phyloP scores from a whole-genome alignment of 2,888 invertebrate genomes.

The Ptychoptera albimana region DNA sequence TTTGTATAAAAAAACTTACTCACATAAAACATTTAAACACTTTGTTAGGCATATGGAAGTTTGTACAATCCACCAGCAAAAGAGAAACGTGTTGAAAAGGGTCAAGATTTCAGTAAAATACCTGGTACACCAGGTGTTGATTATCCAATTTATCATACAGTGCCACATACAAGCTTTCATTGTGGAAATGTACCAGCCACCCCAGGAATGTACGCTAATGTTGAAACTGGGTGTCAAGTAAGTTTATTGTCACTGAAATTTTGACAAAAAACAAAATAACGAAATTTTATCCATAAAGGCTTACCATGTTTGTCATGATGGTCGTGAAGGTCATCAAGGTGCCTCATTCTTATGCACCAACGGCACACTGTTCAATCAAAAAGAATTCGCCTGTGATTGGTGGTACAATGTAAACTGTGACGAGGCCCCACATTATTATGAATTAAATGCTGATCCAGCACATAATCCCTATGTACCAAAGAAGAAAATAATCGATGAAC shows the following conservation, averaged over 20 bases:
- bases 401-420: slow-evolving; percentile 83
- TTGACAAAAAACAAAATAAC: background rate
- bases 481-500: slow-evolving; percentile 37
- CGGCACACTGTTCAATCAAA: slow-evolving; percentile 74
- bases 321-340: slow-evolving; percentile 69
- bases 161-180: slow-evolving; percentile 65
- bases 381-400: slow-evolving; percentile 78
- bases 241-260: slow-evolving; percentile 2
- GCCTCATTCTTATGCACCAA: slow-evolving; percentile 74
- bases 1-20: background rate
- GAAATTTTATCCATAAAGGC: slow-evolving; percentile 38
- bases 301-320: slow-evolving; percentile 77
- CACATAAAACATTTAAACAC: too few relatives aligned
- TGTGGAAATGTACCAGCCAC: slow-evolving; percentile 62
- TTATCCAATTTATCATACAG: slow-evolving; percentile 61
- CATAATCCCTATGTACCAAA: slow-evolving; percentile 70
- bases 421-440: slow-evolving; percentile 54
- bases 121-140: slow-evolving; percentile 68
- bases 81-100: slow-evolving; percentile 35
- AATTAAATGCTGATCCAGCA: slow-evolving; percentile 62
- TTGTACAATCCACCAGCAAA: slow-evolving; percentile 21
- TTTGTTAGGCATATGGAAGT: slow-evolving; percentile 21
- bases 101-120: slow-evolving; percentile 65
- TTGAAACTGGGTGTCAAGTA: slow-evolving; percentile 76
- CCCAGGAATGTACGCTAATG: slow-evolving; percentile 83